A percentile compares a stretch with the other conserved stretches of the same genome.
These are phyloP conservation scores for Drosophila austrosaltans DNA, from an alignment of 2,888 invertebrate genomes.

Conservation along the genomic window DNA sequence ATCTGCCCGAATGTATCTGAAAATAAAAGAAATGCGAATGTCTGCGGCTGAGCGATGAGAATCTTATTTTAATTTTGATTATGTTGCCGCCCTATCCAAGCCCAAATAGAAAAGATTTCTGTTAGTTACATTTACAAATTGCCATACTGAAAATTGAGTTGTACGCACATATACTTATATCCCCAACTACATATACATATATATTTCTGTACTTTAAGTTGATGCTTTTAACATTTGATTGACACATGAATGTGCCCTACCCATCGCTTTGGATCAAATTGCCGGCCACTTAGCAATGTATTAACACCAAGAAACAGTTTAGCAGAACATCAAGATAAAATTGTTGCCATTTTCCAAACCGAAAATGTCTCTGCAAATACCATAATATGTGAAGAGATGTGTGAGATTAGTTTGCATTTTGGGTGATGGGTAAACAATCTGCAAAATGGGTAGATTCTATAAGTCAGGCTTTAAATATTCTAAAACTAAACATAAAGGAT, in stretches of 20 bases:
- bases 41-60: constrained; percentile 75
- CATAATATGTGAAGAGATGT: constrained; percentile 1
- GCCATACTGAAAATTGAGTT: constrained; percentile 63
- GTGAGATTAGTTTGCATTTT: neutral
- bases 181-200: constrained; percentile 39
- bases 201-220: constrained; percentile 54
- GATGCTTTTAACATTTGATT: constrained; percentile 70
- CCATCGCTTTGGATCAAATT: constrained; percentile 29
- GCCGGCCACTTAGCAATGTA: constrained; percentile 57
- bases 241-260: constrained; percentile 53
- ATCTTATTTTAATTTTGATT: constrained; percentile 79
- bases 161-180: constrained; percentile 21
- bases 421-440: constrained; percentile 7
- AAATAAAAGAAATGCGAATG: constrained; percentile 27
- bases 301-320: constrained; percentile 42
- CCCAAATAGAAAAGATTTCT: constrained; percentile 65
- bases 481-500: constrained; percentile 6
- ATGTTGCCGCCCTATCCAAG: constrained; percentile 50
- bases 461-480: constrained; percentile 10
- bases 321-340: neutral
- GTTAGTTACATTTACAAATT: constrained; percentile 77
- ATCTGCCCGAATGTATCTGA: constrained; percentile 70
- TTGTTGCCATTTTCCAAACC: neutral
- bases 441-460: neutral
- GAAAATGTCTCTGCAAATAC: neutral